Base-by-base conservation (phyloP, 2,113 vertebrate species). In the Pedionomus torquatus region DNA sequence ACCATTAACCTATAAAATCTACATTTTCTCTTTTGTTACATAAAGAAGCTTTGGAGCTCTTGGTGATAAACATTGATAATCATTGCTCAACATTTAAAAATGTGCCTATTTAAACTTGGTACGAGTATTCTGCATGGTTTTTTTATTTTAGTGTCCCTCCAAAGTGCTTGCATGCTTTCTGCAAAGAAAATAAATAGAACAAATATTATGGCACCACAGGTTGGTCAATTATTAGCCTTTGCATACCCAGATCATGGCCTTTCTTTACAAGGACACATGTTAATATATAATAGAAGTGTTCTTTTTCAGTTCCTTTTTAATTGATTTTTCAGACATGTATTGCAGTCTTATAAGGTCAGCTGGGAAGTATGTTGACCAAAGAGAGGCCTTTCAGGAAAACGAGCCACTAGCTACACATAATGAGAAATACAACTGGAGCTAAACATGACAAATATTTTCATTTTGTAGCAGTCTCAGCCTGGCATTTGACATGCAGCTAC, bases 141-240 rank as follows among this genome's bases (percentile, higher is more conserved):
- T 71, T 80, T 86, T 61, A n/a, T 82, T 30, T 82, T 30, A 37
- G 9, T 77, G 79, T 81, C 17, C 82, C 75, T 88, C 51, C 4
- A 10, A 89, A 86, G 33, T 31, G n/a, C 70, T 81, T 79, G 64
- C 71, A 72, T 79, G 21, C 69, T 76, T 86, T 85, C 41, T 76
- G 66, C 79, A 93, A 88, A 96, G 64, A 93, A 94, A 95, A 91
- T 66, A 91, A 96, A 94, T 46, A 95, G 79, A 96, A 87, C 93
- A 95, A 97, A 96, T 89, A 94, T 89, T 94, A 85, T 81, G 94
- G 92, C 83, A 93, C 41, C 60, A 79, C 52, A 93, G 72, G 63
- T 63, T 96, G 52, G 97, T 98, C 84, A 97, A 98, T 97, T 92
- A 97, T 98, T 98, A 97, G 93, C 96, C 61, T 96, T 93, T 79